Evolutionary conservation across 2,888 invertebrate species (phyloP), one percentile per base, ranked within the genome.

Genomic region (Hydriomena furcata): DNA sequence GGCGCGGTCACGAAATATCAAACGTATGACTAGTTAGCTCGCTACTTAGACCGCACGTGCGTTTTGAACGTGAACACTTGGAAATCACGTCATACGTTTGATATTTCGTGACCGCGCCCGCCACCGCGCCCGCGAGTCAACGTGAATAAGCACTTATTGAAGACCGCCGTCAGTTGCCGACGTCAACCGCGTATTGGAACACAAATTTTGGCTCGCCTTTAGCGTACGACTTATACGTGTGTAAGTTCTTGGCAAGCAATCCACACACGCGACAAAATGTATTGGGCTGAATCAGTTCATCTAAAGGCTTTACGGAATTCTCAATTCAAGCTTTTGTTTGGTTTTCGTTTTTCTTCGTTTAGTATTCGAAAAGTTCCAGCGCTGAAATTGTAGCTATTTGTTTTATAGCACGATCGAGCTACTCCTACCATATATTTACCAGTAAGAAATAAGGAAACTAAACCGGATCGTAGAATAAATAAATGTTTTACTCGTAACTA

Each of bases 211-310:
- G 36, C 20, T 36, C 7, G 21, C 25, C 42, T 41, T 34, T 8
- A 32, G 21, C 41, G 25, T 25, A 12, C 11, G 28, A 41, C 31
- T 28, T 8, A 11, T 42, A 28, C 35, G 34, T 28, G 21, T 32
- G 21, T 34, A 42, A 24, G 32, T 27, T 43, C 37, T 43, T 49
- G 49, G 43, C 49, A 43, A 43, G 43, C 12, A 43, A 43, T 37
- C 36, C 8, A 36, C 28, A 42, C 48, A 49, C 36, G 48, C 31
- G 30, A 42, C 42, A 37, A 36, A 42, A 42, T 49, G 36, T 42
- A 42, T 42, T 42, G 42, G 5, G 36, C 36, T 49, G 36, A 49
- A 42, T 49, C 42, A 49, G 48, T 42, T 40, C 41, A 41, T 41
- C 34, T 42, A 40, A 34, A 28, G 42, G 17, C 34, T 30, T 49